Base-by-base conservation (phyloP, 2,888 invertebrate species). In the Caenorhabditis sp. region DNA sequence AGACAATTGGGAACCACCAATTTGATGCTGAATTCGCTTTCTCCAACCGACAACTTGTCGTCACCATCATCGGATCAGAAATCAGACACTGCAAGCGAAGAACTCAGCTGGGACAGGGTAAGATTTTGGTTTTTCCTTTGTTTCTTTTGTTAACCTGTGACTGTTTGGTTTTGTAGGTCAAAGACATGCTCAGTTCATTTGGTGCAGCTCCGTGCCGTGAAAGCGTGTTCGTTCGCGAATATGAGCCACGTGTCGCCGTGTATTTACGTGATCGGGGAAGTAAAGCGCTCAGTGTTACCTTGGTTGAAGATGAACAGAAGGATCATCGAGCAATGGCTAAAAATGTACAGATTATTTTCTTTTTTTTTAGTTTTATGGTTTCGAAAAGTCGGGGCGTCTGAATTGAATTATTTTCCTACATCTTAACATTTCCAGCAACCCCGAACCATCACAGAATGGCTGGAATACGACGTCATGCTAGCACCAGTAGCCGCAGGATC, bases 171-270 rank as follows among this genome's bases (percentile, higher is more conserved):
- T 70, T 69, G 28, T 70, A 89, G 85, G 89, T 89, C 58, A 87
- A 88, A 28, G 86, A 84, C 40, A 86, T 89, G 24, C 84, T 89
- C 61, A 81, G 78, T 28, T 85, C 85, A n/a, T 86, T 84, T 65
- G 88, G 88, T 40, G 83, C 82, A 1, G 87, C 86, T 4, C 87
- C 88, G 28, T 88, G 88, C 71, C 85, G 89, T 50, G 89, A 89
- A 78, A 88, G 88, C 20, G 84, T 89, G 4, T 89, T 89, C 72
- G 81, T 77, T 1, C 83, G 78, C 22, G 78, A 85, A 55, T 87
- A 80, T 69, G 86, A 83, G 67, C 80, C 81, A 37, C 83, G 86
- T 71, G 86, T 89, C n/a, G 86, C 87, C 20, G 78, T 80, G 24
- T 88, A 82, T 53, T 70, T 89, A 11, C 80, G 86, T 47, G 87